Percentiles rank a stretch among this genome's conserved stretches.
Evolutionary conservation across 1,140 invertebrate genomes (phyloP).

Genomic region (Diorhabda carinulata): DNA sequence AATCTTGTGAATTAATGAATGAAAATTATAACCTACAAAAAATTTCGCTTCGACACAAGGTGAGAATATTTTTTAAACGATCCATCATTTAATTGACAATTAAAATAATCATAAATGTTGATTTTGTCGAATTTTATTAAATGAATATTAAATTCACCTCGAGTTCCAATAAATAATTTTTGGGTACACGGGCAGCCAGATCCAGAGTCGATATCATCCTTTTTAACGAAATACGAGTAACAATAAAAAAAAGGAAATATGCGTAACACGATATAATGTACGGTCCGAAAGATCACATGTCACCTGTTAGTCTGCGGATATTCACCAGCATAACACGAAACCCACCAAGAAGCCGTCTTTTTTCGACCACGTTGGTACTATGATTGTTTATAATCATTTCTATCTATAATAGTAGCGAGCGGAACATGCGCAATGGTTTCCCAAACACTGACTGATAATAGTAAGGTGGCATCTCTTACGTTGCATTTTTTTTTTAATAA

Average conservation of each 20-base stretch:
- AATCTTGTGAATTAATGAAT: too few relatives aligned
- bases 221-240: neutral
- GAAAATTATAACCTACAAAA: too few relatives aligned
- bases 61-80: too few relatives aligned
- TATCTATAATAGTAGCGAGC: constrained; percentile 13
- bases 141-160: constrained; percentile 11
- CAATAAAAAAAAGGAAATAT: too few relatives aligned
- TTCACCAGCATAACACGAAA: constrained; percentile 1
- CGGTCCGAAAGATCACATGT: constrained; percentile 9
- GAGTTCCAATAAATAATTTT: constrained; percentile 12
- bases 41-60: too few relatives aligned
- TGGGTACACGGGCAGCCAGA: constrained; percentile 4
- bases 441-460: neutral
- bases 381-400: constrained; percentile 21
- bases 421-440: neutral
- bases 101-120: too few relatives aligned
- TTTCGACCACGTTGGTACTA: constrained; percentile 6
- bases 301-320: constrained; percentile 8
- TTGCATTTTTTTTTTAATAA: too few relatives aligned
- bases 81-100: too few relatives aligned
- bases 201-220: constrained; percentile 14
- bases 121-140: too few relatives aligned
- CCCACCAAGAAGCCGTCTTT: constrained; percentile 2
- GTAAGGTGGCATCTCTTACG: neutral
- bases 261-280: neutral